phyloP scores from a whole-genome alignment of 2,113 vertebrate species.

The Mola mola region DNA sequence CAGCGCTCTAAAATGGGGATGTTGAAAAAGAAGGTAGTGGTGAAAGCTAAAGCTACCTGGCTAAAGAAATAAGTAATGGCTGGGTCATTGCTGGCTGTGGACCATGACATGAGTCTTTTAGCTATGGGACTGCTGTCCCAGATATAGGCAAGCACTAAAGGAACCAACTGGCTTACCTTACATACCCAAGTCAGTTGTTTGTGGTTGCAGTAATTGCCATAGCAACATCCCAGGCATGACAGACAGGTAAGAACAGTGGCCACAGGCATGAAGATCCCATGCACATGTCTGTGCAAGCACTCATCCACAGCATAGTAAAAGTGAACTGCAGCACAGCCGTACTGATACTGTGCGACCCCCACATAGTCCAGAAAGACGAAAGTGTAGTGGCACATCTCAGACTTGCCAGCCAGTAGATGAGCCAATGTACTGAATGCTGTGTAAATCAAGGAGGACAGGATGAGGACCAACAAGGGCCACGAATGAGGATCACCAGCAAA shows the following conservation, averaged over 20 bases:
- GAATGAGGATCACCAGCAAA: conserved; percentile 84
- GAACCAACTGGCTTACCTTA: conserved; percentile 87
- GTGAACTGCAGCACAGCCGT: conserved; percentile 86
- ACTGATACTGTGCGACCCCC: conserved; percentile 92
- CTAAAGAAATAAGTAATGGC: conserved; percentile 70
- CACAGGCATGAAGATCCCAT: conserved; percentile 82
- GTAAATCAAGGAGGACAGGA: conserved; percentile 84
- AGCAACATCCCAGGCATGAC: conserved; percentile 90
- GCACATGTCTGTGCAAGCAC: conserved; percentile 72
- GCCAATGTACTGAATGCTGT: conserved; percentile 84
- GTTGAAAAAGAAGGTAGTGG: conserved; percentile 88
- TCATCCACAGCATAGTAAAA: conserved; percentile 89
- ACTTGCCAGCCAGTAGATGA: conserved; percentile 90
- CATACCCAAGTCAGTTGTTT: conserved; percentile 71
- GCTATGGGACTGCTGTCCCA: conserved; percentile 91
- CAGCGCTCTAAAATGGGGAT: conserved; percentile 85
- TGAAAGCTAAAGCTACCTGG: conserved; percentile 87
- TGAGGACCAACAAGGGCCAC: conserved; percentile 86
- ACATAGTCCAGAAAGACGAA: conserved; percentile 95
- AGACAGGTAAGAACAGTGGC: conserved; percentile 85
- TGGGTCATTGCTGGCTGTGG: conserved; percentile 24
- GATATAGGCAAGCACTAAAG: conserved; percentile 83
- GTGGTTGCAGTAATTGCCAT: conserved; percentile 85
- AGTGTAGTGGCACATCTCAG: conserved; percentile 87
- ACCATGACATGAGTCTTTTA: conserved; percentile 77